Evolutionary conservation across 2,797 vertebrate species (phyloP), one percentile per base, ranked within the genome.

Genomic region (Rhynchonycteris naso): DNA sequence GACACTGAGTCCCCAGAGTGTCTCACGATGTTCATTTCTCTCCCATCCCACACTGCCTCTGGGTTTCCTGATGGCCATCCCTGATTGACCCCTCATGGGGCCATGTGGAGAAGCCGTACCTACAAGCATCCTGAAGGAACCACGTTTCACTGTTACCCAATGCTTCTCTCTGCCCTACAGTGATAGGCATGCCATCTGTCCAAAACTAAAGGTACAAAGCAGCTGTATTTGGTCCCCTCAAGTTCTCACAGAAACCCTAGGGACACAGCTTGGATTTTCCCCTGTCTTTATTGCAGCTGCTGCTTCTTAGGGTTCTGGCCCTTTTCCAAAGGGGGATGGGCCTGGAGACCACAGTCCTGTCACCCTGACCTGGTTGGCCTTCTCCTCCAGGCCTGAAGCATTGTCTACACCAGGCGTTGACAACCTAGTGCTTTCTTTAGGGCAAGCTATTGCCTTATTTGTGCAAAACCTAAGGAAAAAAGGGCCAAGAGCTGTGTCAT

Each of bases 321-420:
- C 50, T 61, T 94, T 82, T 26, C 71, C 28, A 78, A 50, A 63
- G 8, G 22, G 22, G 58, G 14, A 30, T 14, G 18, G 18, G 26
- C 75, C 81, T 28, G 26, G 50, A 83, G 26, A 22, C 22, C 18
- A 28, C 22, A 13, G 4, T 56, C 21, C n/a, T 7, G 24, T 28
- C 2, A 11, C 56, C 59, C 1, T 1, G 0, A 22, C 13, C 7
- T 8, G 9, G 1, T 15, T 16, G 43, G 18, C 10, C 26, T 24
- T 84, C 12, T 58, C 13, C 56, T 90, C 28, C 11, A 59, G 68
- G 38, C 38, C 50, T 35, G n/a, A 7, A 22, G 38, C 52, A 26
- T 6, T 71, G 21, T 47, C 69, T 43, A 16, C 9, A 59, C 14
- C 10, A 78, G 81, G 3, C 18, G 28, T 7, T 7, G n/a, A 43